Conservation (phyloP, 1,140 invertebrate species). For the Bombus waltoni region DNA sequence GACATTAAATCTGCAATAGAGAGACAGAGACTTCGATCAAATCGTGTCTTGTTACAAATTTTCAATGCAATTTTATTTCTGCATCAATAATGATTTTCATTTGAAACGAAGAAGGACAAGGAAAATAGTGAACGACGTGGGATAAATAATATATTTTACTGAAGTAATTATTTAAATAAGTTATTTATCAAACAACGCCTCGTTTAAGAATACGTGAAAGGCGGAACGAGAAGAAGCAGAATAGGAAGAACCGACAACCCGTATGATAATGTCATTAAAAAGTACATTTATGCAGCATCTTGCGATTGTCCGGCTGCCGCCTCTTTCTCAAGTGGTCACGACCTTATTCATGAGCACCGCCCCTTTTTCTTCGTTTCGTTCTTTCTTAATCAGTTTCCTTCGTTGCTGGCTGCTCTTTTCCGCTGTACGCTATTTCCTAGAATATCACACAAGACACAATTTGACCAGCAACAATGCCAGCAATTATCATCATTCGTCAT, state of each 20-base stretch:
- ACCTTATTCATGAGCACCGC: neutral
- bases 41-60: neutral
- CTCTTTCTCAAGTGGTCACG: neutral
- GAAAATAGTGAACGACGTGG: neutral
- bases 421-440: neutral
- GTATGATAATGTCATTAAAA: conserved; percentile 38
- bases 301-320: neutral
- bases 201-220: neutral
- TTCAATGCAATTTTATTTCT: neutral
- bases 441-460: neutral
- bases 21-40: neutral
- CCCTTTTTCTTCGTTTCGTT: neutral
- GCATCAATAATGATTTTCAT: neutral
- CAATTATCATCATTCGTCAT: conserved; percentile 49
- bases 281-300: neutral
- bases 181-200: neutral
- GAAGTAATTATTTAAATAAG: neutral
- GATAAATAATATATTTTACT: neutral
- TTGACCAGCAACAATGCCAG: conserved; percentile 13
- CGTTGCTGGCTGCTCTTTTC: neutral
- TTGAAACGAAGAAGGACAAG: neutral
- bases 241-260: neutral
- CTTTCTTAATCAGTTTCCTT: neutral
- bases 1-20: no score
- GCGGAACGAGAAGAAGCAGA: no score